Conservation (phyloP, 2,113 vertebrate genomes). For the Python bivittatus region DNA sequence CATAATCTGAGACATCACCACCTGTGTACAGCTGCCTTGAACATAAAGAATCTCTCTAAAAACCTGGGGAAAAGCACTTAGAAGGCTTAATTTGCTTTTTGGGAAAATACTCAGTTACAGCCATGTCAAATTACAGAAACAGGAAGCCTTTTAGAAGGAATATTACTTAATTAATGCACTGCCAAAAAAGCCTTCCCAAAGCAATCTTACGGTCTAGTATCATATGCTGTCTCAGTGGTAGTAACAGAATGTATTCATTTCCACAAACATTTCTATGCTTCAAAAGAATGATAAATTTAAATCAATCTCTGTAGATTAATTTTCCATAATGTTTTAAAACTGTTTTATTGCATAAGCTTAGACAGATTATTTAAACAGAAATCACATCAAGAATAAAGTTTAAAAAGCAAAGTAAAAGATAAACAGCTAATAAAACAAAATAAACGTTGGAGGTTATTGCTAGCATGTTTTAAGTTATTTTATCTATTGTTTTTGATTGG, state of each 20-base stretch:
- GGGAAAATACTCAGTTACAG: neutral
- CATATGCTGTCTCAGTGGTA: conserved; percentile 68
- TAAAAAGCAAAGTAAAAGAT: too few species aligned
- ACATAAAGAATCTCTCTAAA: neutral
- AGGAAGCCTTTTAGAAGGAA: neutral
- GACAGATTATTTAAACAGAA: too few species aligned
- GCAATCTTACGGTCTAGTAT: neutral
- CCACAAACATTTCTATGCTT: too few species aligned
- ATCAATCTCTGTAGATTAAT: too few species aligned
- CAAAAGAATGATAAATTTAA: too few species aligned
- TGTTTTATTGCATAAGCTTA: too few species aligned
- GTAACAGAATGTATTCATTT: conserved; percentile 58
- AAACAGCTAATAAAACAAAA: too few species aligned
- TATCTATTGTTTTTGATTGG: too few species aligned
- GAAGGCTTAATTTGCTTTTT: neutral
- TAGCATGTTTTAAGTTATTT: too few species aligned
- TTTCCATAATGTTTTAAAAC: too few species aligned
- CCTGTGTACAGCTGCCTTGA: neutral
- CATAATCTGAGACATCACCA: too few species aligned
- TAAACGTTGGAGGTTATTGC: neutral
- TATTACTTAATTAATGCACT: conserved; percentile 3
- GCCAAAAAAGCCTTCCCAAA: neutral
- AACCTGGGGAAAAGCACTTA: neutral
- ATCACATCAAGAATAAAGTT: too few species aligned
- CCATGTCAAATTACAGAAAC: neutral